Conservation (phyloP, 2,113 vertebrate genomes). For the Chloroceryle aenea region DNA sequence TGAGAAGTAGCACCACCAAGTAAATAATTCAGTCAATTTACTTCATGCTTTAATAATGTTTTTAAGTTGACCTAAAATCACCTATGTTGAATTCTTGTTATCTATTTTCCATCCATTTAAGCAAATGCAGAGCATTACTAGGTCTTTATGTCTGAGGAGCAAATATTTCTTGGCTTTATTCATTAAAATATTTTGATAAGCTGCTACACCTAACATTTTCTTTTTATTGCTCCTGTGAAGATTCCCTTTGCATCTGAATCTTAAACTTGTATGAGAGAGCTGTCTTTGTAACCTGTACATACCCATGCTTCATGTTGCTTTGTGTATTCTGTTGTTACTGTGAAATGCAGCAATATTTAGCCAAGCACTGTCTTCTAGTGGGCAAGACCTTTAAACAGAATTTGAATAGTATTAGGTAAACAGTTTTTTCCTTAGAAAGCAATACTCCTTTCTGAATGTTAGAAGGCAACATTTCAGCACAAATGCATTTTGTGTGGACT, state of each 20-base stretch:
- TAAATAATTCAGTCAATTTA: not conserved
- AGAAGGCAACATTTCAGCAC: not conserved
- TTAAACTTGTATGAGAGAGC: not conserved
- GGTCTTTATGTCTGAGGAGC: not conserved
- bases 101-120: not conserved
- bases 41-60: not conserved
- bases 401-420: not conserved
- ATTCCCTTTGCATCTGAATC: not conserved
- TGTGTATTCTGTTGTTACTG: not conserved
- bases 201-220: not conserved
- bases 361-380: not conserved
- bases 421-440: not conserved
- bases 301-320: not conserved
- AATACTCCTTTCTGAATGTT: not conserved
- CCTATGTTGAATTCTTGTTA: not conserved
- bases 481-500: not conserved
- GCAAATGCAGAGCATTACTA: not conserved
- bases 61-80: not conserved
- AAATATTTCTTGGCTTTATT: not conserved
- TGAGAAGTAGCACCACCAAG: not conserved
- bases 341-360: not conserved
- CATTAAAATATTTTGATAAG: not conserved
- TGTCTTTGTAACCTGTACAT: not conserved
- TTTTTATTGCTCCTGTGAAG: not conserved
- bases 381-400: not conserved